phyloP scores from a whole-genome alignment of 2,888 invertebrate species.

The Tortrix viridana region DNA sequence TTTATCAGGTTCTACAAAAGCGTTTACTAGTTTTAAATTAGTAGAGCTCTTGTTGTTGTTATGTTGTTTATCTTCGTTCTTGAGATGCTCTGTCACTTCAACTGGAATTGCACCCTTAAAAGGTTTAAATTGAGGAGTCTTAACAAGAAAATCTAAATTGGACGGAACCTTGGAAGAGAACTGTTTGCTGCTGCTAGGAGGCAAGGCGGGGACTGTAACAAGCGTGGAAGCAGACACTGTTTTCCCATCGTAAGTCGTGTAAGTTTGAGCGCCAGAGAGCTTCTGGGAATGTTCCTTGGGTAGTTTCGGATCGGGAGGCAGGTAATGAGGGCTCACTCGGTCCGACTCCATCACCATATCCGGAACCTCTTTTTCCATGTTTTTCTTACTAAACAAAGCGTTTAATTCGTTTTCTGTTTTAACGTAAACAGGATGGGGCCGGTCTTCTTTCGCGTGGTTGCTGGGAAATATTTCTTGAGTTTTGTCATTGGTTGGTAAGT shows the following conservation, averaged over 20 bases:
- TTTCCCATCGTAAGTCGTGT: constrained; percentile 91
- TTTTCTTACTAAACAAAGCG: constrained; percentile 67
- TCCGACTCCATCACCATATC: constrained; percentile 89
- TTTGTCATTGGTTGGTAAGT: constrained; percentile 64
- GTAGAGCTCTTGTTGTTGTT: constrained; percentile 54
- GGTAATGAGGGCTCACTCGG: constrained; percentile 88
- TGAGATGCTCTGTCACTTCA: constrained; percentile 59
- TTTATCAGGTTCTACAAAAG: constrained; percentile 51
- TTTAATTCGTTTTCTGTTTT: constrained; percentile 66
- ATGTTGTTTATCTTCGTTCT: constrained; percentile 37
- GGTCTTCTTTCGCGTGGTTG: constrained; percentile 76
- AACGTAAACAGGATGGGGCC: constrained; percentile 79
- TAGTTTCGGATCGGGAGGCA: constrained; percentile 86
- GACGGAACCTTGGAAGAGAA: constrained; percentile 75
- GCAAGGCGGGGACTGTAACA: constrained; percentile 80
- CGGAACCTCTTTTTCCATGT: constrained; percentile 72
- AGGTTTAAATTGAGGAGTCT: constrained; percentile 89
- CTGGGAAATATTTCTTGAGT: constrained; percentile 74
- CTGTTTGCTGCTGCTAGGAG: constrained; percentile 53
- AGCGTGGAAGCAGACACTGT: constrained; percentile 86
- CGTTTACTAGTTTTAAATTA: constrained; percentile 70
- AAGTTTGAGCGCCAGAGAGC: constrained; percentile 71
- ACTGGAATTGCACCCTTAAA: constrained; percentile 89
- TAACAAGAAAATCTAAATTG: constrained; percentile 84
- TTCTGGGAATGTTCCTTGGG: constrained; percentile 78